phyloP scores from a whole-genome alignment of 2,113 vertebrate species.

The Oryctolagus cuniculus region DNA sequence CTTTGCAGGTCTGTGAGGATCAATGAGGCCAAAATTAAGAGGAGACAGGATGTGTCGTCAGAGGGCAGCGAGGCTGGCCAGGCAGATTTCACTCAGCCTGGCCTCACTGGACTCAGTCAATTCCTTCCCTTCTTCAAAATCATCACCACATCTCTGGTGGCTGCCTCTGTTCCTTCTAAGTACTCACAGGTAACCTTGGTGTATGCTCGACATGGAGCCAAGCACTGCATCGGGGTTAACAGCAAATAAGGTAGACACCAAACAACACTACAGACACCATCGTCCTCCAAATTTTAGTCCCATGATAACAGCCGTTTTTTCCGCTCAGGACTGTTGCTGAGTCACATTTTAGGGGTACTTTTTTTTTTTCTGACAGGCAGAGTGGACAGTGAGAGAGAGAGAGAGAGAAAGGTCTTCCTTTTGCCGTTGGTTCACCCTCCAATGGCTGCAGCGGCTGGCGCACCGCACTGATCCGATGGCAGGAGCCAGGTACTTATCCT shows the following conservation, averaged over 20 bases:
- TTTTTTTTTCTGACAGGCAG: too few species aligned
- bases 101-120: neutral
- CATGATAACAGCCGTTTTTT: neutral
- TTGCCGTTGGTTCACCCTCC: too few species aligned
- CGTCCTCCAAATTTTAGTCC: neutral
- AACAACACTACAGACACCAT: neutral
- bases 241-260: neutral
- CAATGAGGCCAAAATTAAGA: neutral
- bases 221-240: neutral
- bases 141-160: neutral
- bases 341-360: neutral
- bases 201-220: neutral
- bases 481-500: too few species aligned
- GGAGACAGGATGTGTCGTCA: neutral
- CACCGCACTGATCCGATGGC: too few species aligned
- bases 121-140: neutral
- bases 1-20: constrained; percentile 25
- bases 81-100: neutral
- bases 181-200: neutral
- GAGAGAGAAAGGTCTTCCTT: too few species aligned
- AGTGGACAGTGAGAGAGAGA: too few species aligned
- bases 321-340: neutral
- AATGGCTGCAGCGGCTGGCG: too few species aligned
- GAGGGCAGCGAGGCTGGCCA: neutral
- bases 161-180: neutral